A percentile compares a stretch with the other conserved stretches of the same genome.
These are phyloP conservation scores for Pteronotus mesoamericanus DNA, from an alignment of 2,797 vertebrate species.

Conservation along the genomic window DNA sequence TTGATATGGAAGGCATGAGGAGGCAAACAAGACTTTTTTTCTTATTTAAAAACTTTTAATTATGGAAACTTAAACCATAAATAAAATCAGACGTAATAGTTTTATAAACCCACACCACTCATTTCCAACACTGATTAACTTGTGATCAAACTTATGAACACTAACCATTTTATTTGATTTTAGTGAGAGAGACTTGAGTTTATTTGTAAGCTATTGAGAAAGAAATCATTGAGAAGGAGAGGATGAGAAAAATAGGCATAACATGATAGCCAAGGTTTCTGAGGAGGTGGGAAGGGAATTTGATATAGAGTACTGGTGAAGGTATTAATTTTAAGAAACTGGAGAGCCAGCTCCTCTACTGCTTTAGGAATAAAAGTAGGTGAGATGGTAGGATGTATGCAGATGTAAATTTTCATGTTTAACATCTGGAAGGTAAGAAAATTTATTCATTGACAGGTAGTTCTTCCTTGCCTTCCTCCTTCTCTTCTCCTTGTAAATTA, in stretches of 20 bases:
- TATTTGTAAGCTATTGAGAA: not conserved
- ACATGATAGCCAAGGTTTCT: not conserved
- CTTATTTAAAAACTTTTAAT: not conserved
- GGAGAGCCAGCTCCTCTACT: not conserved
- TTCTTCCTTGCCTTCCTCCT: not conserved
- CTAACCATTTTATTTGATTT: not conserved
- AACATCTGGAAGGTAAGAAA: not conserved
- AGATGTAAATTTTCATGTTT: not conserved
- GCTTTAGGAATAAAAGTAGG: not conserved
- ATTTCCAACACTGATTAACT: not conserved
- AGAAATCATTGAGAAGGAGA: not conserved
- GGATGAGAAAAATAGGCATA: not conserved
- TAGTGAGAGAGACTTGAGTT: not conserved
- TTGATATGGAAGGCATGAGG: not conserved
- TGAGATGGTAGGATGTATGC: not conserved
- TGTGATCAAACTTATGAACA: not conserved
- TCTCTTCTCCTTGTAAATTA: not conserved
- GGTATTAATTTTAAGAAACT: not conserved
- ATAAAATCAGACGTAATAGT: not conserved
- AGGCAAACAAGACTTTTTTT: not conserved
- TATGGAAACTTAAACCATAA: not conserved
- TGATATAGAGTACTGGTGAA: fast-evolving
- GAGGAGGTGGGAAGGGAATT: not conserved
- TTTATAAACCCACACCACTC: not conserved
- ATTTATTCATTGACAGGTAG: not conserved